Evolutionary conservation across 1,140 invertebrate genomes (phyloP).

Genomic region (Diachasmimorpha longicaudata): DNA sequence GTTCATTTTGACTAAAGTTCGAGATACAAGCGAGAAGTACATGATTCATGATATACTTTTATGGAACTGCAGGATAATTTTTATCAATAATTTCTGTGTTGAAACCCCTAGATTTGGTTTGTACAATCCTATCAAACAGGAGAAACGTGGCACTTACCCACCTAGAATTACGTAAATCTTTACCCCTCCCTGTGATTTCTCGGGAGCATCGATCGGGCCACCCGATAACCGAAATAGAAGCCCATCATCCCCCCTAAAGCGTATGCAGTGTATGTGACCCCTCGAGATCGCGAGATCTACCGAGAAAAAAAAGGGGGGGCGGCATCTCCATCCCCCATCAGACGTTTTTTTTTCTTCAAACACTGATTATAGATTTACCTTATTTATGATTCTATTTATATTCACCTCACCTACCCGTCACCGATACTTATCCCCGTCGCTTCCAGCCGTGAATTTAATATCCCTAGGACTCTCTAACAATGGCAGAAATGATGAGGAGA

Average conservation of each 20-base stretch:
- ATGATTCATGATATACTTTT: no score
- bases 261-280: background rate
- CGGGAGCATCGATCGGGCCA: constrained; percentile 1
- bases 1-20: no score
- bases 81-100: background rate
- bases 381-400: constrained; percentile 28
- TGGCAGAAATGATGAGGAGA: background rate
- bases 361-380: constrained; percentile 17
- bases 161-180: constrained; percentile 40
- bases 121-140: background rate
- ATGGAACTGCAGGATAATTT: no score
- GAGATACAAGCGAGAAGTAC: no score
- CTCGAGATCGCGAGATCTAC: background rate
- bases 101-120: background rate
- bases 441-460: constrained; percentile 2
- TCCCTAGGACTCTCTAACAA: background rate
- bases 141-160: background rate
- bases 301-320: background rate
- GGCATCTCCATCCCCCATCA: background rate
- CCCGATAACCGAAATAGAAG: constrained; percentile 7
- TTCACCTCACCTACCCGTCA: constrained; percentile 13
- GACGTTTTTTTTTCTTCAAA: constrained; percentile 6
- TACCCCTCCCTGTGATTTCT: constrained; percentile 1
- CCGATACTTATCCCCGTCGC: background rate
- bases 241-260: background rate